Base-by-base conservation (phyloP, 2,113 vertebrate genomes). In the Vicugna pacos region DNA sequence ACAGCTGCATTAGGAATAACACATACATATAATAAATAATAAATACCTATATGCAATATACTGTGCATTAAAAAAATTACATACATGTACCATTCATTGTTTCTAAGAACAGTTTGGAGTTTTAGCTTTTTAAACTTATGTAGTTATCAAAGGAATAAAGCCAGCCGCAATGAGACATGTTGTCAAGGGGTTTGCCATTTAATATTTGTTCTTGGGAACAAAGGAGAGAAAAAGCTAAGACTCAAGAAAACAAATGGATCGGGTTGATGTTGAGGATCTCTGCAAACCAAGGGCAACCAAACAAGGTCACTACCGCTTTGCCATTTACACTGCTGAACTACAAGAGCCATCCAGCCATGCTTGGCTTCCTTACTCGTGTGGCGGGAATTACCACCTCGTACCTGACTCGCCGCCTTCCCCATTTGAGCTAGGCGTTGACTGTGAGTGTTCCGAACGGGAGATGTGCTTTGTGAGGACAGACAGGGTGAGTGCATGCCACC, bases 361-460 rank as follows among this genome's bases (percentile, higher is more conserved):
- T 26, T 9, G 60, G n/a, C 24, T 42, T 17, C 32, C 88, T 58
- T 0, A 2, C 15, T 14, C 46, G n/a, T 7, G 91, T 20, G 4
- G 28, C 75, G 84, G 62, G 0, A 0, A 0, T 30, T 15, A 54
- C 64, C 42, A 6, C 17, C 42, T 35, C 38, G 28, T 12, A 0
- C 1, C 28, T 28, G 30, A 64, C 60, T 77, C 89, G 90, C 95
- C 62, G 38, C 46, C 75, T 54, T 67, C 46, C 64, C 62, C 69
- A 38, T 84, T 6, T 70, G 65, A 56, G 26, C 73, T 67, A n/a
- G 48, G n/a, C 3, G n/a, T 30, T 52, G 26, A 73, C 75, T 69
- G 30, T 28, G 46, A 72, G 38, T 28, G 1, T 54, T 52, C 6
- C 38, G 9, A 13, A 35, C 19, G 30, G 76, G 76, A 54, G 8